Evolutionary conservation across 2,797 vertebrate genomes (phyloP), one percentile per base, ranked within the genome.

Genomic region (Oryzias dopingdopingensis): DNA sequence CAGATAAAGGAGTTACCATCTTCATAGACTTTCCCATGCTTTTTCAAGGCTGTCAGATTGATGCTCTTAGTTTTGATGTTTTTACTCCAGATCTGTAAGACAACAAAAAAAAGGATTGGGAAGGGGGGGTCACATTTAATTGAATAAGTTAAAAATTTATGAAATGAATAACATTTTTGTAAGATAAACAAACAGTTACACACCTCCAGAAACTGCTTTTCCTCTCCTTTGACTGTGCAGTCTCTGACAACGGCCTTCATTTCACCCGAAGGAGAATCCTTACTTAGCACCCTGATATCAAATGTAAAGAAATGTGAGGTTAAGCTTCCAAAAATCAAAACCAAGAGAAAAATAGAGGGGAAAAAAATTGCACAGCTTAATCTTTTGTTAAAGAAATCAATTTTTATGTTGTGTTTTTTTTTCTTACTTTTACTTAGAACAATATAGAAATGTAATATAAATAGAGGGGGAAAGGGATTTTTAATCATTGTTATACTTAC

Each of bases 201-300:
- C 69, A 98, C 97, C 94, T 99, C 97, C 52, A 98, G 81, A 75
- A 96, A 98, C 83, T 99, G 95, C 67, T 94, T 95, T 17, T 96
- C 95, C 57, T 97, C 95, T 47, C 93, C 95, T 79, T 94, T 91
- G 76, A 90, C 46, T 5, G 74, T 70, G 20, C 89, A 91, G 58
- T 96, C 94, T 70, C 96, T 93, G 48, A 99, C 81, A 29, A 99
- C 94, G 0, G 96, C 96, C 78, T 96, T 99, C 91, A 97, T 92
- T 1, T 83, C 86, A 14, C 96, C 95, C 0, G 96, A 96, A 4
- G 96, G 96, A 17, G 96, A 96, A 73, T 97, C 96, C 52, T 87
- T 91, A 81, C 95, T 96, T 49, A 97, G 83, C 53, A 97, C 76
- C 86, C 97, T 99, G 79, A n/a, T 0, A 59, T 51, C 26, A 17